Conservation (phyloP, 1,140 invertebrate species). For the Venturia canescens region DNA sequence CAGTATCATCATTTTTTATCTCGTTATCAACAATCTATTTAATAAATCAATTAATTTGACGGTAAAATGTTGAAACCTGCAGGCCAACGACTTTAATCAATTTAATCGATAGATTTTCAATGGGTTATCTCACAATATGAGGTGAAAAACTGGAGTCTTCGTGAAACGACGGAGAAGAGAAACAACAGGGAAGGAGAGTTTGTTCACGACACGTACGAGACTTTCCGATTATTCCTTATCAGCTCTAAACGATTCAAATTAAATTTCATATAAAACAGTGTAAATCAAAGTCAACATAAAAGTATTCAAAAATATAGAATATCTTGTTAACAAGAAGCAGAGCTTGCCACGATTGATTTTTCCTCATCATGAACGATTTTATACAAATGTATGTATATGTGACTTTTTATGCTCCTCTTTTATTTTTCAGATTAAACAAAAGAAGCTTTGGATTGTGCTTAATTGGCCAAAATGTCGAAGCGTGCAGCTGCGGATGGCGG, state of each 20-base stretch:
- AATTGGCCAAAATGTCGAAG: slow-evolving; percentile 82
- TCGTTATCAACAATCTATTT: neutral
- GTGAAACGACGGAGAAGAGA: neutral
- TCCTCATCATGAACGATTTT: too few relatives aligned
- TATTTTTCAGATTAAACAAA: slow-evolving; percentile 40
- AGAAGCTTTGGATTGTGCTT: neutral
- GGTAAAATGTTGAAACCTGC: slow-evolving; percentile 19
- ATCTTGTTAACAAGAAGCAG: too few relatives aligned
- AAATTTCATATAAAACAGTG: neutral
- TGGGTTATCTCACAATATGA: neutral
- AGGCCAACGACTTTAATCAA: slow-evolving; percentile 4
- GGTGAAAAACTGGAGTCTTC: neutral
- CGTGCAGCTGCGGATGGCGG: slow-evolving; percentile 81
- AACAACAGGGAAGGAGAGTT: neutral
- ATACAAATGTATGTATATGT: too few relatives aligned
- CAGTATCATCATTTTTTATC: neutral
- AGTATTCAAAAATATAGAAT: too few relatives aligned
- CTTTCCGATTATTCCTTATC: neutral
- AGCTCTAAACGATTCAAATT: too few relatives aligned
- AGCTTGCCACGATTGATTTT: neutral
- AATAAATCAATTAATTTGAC: neutral
- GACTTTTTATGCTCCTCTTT: slow-evolving; percentile 23
- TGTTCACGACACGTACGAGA: neutral
- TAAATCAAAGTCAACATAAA: too few relatives aligned
- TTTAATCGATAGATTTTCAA: neutral